Base-by-base conservation (phyloP, 2,797 vertebrate species). In the Urocyon cinereoargenteus region DNA sequence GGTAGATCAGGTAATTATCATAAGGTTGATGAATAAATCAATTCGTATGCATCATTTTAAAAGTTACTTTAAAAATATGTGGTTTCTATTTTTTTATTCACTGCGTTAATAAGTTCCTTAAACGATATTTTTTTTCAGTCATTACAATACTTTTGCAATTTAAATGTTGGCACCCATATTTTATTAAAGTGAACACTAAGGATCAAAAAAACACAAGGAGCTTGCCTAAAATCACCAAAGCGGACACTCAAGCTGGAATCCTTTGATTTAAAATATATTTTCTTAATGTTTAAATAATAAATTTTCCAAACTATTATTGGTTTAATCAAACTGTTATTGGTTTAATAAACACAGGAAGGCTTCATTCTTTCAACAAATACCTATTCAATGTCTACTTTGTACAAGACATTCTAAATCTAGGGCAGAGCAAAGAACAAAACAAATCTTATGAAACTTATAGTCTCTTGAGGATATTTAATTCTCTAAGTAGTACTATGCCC, bases 361-460 rank as follows among this genome's bases (percentile, higher is more conserved):
- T 59, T 75, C 19, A 75, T 96, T 91, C 53, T 55, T 62, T 94
- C 36, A 86, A 68, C 24, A 94, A 94, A 90, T 72, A 68, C 26
- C 87, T 91, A 85, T 62, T 72, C 22, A 92, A 36, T 77, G 9
- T 9, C 16, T 62, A 78, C 40, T 89, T 77, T 86, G 31, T 31
- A 84, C 40, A 5, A 87, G 34, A 61, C 28, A 64, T 51, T 77
- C 14, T 31, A 93, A 78, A 13, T 79, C n/a, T 72, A 26, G 5
- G 21, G 75, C 18, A 82, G 3, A 91, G n/a, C 13, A 61, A 2
- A 24, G 22, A 91, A 86, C 24, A 82, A 91, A 77, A 66, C 15
- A 82, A 34, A 77, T 49, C 78, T 79, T 53, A 86, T 31, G 18
- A 36, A 86, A 73, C 21, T 45, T 79, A 70, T 2, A 91, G 14